These are phyloP conservation scores for Cepphus grylle DNA, from an alignment of 2,113 vertebrate genomes.

Conservation along the genomic window DNA sequence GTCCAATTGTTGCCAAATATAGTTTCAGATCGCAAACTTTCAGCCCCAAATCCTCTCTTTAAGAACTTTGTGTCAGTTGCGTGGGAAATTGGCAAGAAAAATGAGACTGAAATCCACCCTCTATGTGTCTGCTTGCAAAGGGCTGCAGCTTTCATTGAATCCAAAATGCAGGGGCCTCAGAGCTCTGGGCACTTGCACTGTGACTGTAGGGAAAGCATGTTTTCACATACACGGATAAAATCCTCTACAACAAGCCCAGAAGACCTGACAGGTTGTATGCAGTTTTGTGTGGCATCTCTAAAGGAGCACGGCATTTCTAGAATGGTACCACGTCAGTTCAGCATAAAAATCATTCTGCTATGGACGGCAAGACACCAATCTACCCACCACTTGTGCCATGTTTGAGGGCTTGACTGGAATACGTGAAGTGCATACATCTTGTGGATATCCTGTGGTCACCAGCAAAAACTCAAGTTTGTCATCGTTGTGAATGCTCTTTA, in stretches of 20 bases:
- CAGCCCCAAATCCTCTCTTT: neutral
- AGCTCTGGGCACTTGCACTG: neutral
- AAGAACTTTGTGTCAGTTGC: neutral
- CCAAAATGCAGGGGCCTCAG: neutral
- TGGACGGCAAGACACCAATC: fast-evolving
- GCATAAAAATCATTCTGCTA: neutral
- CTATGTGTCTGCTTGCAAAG: neutral
- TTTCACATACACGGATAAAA: neutral
- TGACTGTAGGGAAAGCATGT: neutral
- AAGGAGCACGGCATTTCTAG: neutral
- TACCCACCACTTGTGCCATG: neutral
- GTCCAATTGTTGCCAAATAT: neutral
- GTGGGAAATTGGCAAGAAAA: neutral
- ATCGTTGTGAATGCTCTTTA: neutral
- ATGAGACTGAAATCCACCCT: neutral
- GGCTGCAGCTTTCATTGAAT: neutral
- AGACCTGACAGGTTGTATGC: neutral
- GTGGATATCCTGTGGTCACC: neutral
- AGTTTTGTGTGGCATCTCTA: neutral
- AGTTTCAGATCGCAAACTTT: neutral
- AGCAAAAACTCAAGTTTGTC: neutral
- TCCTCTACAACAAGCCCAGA: neutral
- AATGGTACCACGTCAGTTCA: neutral
- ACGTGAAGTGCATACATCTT: neutral
- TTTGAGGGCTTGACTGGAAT: neutral